Evolutionary conservation across 2,888 invertebrate species (phyloP).

Genomic region (Microctonus brassicae): DNA sequence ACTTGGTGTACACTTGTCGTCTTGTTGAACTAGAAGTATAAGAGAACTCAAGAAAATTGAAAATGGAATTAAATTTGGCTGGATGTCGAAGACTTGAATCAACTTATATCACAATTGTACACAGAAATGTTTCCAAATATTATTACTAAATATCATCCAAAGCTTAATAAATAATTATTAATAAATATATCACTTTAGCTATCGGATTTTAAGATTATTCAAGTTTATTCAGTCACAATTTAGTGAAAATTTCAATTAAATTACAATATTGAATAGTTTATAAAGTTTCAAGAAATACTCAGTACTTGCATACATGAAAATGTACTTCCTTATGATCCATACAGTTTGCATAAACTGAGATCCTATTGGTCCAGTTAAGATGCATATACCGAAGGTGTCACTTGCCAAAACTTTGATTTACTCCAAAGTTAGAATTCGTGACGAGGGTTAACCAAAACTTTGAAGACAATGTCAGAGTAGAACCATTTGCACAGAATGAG

Average conservation of each 20-base stretch:
- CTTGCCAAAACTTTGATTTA: slow-evolving; percentile 3
- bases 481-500: neutral
- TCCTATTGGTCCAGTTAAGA: neutral
- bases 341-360: neutral
- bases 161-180: too few relatives aligned
- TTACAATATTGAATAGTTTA: neutral
- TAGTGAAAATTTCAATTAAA: neutral
- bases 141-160: too few relatives aligned
- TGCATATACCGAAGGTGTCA: neutral
- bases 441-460: slow-evolving; percentile 15
- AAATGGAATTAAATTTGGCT: slow-evolving; percentile 61
- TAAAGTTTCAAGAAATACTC: neutral
- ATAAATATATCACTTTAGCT: too few relatives aligned
- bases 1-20: neutral
- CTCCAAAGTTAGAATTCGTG: neutral
- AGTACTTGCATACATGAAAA: neutral
- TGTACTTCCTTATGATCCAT: neutral
- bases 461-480: neutral
- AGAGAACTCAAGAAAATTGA: slow-evolving; percentile 62
- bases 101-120: too few relatives aligned
- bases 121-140: too few relatives aligned
- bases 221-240: too few relatives aligned
- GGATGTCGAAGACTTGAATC: neutral
- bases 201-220: too few relatives aligned
- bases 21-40: slow-evolving; percentile 45